phyloP scores from a whole-genome alignment of 2,797 vertebrate genomes.

The Nyctalus aviator region DNA sequence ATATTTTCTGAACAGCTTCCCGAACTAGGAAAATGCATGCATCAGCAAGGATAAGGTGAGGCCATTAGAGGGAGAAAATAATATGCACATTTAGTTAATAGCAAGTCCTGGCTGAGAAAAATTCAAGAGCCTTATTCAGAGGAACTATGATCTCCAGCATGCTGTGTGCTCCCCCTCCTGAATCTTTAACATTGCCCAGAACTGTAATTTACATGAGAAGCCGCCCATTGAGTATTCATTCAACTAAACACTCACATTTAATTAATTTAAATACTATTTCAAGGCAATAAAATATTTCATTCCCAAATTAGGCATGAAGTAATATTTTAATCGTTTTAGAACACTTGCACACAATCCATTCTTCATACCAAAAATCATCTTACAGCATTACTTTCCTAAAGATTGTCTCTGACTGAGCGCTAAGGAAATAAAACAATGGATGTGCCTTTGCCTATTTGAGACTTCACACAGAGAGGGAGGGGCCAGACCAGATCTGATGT shows the following conservation, averaged over 20 bases:
- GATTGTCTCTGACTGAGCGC: not conserved
- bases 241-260: constrained; percentile 22
- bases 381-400: not conserved
- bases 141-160: not conserved
- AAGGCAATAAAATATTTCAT: not conserved
- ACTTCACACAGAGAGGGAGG: no score
- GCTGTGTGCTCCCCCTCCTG: not conserved
- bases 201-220: not conserved
- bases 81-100: no score
- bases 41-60: not conserved
- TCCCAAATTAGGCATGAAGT: not conserved
- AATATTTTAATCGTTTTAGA: not conserved
- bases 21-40: not conserved
- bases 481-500: fast-evolving
- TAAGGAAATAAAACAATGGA: not conserved
- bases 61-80: not conserved
- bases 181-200: not conserved
- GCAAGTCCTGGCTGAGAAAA: not conserved
- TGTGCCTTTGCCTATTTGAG: not conserved
- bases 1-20: not conserved
- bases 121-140: not conserved
- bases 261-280: not conserved
- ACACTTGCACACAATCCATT: not conserved
- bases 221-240: not conserved
- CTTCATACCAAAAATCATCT: not conserved